Evolutionary conservation across 2,888 invertebrate genomes (phyloP).

Genomic region (Drosophila robusta): DNA sequence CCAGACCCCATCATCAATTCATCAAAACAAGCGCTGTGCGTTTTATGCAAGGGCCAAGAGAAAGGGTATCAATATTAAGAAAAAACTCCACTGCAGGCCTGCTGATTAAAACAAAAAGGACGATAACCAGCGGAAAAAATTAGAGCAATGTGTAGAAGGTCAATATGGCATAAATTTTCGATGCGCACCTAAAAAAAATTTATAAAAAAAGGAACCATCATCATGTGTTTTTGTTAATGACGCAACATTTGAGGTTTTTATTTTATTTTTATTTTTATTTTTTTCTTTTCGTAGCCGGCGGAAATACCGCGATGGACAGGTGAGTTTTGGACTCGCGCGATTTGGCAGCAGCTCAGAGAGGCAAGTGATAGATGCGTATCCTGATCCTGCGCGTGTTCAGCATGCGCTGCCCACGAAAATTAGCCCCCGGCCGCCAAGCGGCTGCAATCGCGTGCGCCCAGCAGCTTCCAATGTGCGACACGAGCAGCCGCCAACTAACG

Average conservation of each 20-base stretch:
- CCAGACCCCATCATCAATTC: slow-evolving; percentile 83
- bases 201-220: slow-evolving; percentile 13
- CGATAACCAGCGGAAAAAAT: slow-evolving; percentile 77
- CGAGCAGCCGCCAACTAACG: slow-evolving; percentile 35
- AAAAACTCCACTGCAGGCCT: slow-evolving; percentile 20
- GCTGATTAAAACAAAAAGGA: slow-evolving; percentile 67
- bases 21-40: slow-evolving; percentile 71
- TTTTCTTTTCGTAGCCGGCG: slow-evolving; percentile 61
- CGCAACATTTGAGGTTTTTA: slow-evolving; percentile 75
- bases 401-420: slow-evolving; percentile 65
- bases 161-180: slow-evolving; percentile 80
- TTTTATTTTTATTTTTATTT: slow-evolving; percentile 1
- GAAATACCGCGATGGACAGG: slow-evolving; percentile 72
- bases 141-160: slow-evolving; percentile 78
- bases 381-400: slow-evolving; percentile 67
- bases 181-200: slow-evolving; percentile 15
- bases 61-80: slow-evolving; percentile 8
- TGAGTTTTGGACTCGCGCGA: slow-evolving; percentile 57
- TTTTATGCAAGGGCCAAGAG: slow-evolving; percentile 27
- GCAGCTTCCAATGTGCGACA: slow-evolving; percentile 42
- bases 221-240: slow-evolving; percentile 66
- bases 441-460: slow-evolving; percentile 50
- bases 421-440: slow-evolving; percentile 42
- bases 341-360: slow-evolving; percentile 12
- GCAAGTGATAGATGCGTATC: slow-evolving; percentile 52